phyloP scores from a whole-genome alignment of 2,888 invertebrate species.

The Petrophora chlorosata region DNA sequence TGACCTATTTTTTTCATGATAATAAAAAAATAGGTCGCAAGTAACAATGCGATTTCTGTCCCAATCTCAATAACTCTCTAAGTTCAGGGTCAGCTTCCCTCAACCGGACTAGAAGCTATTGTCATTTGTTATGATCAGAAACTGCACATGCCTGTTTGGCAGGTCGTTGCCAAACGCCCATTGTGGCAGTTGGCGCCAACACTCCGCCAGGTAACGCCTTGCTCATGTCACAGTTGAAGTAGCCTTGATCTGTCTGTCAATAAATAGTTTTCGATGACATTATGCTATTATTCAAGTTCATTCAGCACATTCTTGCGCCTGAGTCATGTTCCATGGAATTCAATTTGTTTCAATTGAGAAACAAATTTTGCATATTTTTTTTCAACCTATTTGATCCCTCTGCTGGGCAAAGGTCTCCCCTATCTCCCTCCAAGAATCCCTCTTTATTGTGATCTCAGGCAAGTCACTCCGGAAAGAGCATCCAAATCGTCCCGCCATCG shows the following conservation, averaged over 20 bases:
- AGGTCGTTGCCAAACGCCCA: slow-evolving; percentile 28
- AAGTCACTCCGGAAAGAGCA: too few species aligned
- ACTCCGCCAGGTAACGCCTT: slow-evolving; percentile 25
- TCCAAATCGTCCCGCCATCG: too few species aligned
- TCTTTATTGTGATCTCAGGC: too few species aligned
- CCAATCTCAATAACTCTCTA: slow-evolving; percentile 19
- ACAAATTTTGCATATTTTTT: too few species aligned
- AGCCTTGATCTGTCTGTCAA: slow-evolving; percentile 67
- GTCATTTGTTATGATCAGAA: slow-evolving; percentile 26
- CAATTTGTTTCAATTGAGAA: background rate
- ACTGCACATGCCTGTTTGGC: slow-evolving; percentile 20
- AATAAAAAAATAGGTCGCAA: too few species aligned
- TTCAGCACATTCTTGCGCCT: slow-evolving; percentile 43
- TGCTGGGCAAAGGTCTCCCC: too few species aligned
- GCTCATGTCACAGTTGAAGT: slow-evolving; percentile 27
- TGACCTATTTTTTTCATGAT: too few species aligned
- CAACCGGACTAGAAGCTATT: slow-evolving; percentile 28
- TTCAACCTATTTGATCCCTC: too few species aligned
- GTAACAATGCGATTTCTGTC: slow-evolving; percentile 16
- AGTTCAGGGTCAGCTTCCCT: slow-evolving; percentile 27
- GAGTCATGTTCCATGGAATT: slow-evolving; percentile 13
- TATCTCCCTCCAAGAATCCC: too few species aligned
- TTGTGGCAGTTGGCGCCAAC: slow-evolving; percentile 22
- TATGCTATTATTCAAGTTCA: slow-evolving; percentile 48
- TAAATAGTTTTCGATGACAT: slow-evolving; percentile 50